Conservation (phyloP, 2,797 vertebrate genomes). For the Ptychobarbus kaznakovi region DNA sequence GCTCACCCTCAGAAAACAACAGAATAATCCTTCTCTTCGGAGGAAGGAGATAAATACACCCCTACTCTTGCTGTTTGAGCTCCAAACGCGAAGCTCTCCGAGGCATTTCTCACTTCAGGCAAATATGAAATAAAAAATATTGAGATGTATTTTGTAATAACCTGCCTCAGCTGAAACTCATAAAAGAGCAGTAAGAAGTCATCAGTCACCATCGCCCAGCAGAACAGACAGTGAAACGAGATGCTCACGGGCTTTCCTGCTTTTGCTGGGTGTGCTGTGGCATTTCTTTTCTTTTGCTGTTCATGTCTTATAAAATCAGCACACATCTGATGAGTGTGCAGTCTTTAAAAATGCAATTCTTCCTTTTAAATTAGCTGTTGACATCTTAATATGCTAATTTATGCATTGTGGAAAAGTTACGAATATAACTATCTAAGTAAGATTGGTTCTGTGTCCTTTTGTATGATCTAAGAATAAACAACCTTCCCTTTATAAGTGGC, state of each 20-base stretch:
- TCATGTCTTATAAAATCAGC: background rate
- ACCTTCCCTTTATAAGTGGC: slow-evolving; percentile 71
- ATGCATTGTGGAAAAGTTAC: slow-evolving; percentile 4
- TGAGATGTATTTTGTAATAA: slow-evolving; percentile 52
- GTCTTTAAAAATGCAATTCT: background rate
- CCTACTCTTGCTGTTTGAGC: slow-evolving; percentile 12
- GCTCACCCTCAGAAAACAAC: slow-evolving; percentile 18
- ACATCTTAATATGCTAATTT: slow-evolving; percentile 6
- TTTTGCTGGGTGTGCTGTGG: background rate
- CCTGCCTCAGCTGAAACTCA: slow-evolving; percentile 76
- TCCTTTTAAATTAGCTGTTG: background rate
- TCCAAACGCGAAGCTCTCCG: slow-evolving; percentile 39
- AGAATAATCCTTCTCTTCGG: slow-evolving; percentile 28
- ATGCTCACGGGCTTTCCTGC: background rate
- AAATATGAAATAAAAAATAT: slow-evolving; percentile 59
- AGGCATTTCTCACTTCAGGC: slow-evolving; percentile 64
- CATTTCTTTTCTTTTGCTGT: background rate
- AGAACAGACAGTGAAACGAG: slow-evolving; percentile 39
- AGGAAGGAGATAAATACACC: slow-evolving; percentile 23
- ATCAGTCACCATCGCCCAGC: slow-evolving; percentile 78
- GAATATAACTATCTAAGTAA: no score
- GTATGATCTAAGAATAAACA: slow-evolving; percentile 67
- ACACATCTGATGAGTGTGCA: background rate
- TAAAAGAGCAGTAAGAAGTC: slow-evolving; percentile 80
- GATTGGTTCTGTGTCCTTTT: background rate